Evolutionary conservation across 2,888 invertebrate species (phyloP).

Genomic region (Aphodius sticticus): DNA sequence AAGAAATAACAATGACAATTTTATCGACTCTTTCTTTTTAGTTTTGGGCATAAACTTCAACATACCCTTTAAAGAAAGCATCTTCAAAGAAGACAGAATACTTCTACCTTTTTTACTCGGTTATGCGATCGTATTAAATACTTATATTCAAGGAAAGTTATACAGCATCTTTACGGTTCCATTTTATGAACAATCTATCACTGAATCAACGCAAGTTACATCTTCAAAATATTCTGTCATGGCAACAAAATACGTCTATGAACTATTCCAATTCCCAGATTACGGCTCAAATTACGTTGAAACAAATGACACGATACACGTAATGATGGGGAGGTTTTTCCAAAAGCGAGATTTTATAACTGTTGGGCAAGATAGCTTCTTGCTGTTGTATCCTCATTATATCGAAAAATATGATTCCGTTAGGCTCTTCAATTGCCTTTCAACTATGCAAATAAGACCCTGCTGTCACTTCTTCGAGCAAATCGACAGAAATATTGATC

Average conservation of each 20-base stretch:
- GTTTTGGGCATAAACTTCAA: background rate
- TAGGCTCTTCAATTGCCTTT: background rate
- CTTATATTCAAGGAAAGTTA: background rate
- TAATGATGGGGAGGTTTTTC: conserved; percentile 8
- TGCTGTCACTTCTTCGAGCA: background rate
- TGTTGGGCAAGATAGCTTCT: background rate
- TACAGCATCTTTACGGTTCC: conserved; percentile 11
- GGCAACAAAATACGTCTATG: background rate
- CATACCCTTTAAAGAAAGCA: background rate
- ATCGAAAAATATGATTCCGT: background rate
- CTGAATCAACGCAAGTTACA: background rate
- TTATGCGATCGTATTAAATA: background rate
- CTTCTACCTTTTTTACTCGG: background rate
- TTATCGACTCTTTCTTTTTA: background rate
- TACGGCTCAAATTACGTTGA: background rate
- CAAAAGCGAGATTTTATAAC: conserved; percentile 7
- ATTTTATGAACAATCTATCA: conserved; percentile 4
- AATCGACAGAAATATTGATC: conserved; percentile 1
- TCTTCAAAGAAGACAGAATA: background rate
- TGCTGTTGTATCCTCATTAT: background rate
- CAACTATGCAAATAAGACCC: conserved; percentile 10
- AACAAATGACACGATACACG: conserved; percentile 8
- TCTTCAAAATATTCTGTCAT: background rate
- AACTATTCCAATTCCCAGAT: background rate
- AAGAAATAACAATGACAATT: background rate